Conservation (phyloP, 2,888 invertebrate genomes). For the Apoderus coryli region DNA sequence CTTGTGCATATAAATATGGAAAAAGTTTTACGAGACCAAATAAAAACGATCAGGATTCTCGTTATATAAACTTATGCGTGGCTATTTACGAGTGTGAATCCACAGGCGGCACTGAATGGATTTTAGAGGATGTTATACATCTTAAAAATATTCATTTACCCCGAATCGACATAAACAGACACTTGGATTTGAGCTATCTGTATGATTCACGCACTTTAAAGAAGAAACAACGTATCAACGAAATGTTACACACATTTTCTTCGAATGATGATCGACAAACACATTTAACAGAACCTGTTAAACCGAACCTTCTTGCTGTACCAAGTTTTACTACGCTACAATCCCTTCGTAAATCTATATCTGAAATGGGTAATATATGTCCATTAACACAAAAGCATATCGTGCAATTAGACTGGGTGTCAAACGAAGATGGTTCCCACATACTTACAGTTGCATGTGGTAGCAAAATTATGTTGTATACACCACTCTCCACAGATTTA, state of each 20-base stretch:
- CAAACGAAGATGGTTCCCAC: slow-evolving; percentile 97
- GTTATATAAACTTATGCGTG: slow-evolving; percentile 82
- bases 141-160: slow-evolving; percentile 83
- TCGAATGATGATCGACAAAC: slow-evolving; percentile 52
- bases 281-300: slow-evolving; percentile 27
- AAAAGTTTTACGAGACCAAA: slow-evolving; percentile 75
- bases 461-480: slow-evolving; percentile 81
- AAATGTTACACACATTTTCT: slow-evolving; percentile 67
- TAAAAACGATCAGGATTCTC: slow-evolving; percentile 57
- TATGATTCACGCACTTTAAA: slow-evolving; percentile 67
- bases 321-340: slow-evolving; percentile 85
- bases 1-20: slow-evolving; percentile 92
- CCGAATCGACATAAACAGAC: slow-evolving; percentile 64
- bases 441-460: slow-evolving; percentile 94
- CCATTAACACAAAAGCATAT: slow-evolving; percentile 83
- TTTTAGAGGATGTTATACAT: slow-evolving; percentile 89
- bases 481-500: slow-evolving; percentile 85
- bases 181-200: slow-evolving; percentile 69
- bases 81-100: slow-evolving; percentile 99
- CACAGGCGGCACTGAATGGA: slow-evolving; percentile 89
- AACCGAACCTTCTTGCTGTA: slow-evolving; percentile 54
- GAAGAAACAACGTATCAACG: slow-evolving; percentile 69
- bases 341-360: slow-evolving; percentile 72
- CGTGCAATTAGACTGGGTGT: slow-evolving; percentile 97
- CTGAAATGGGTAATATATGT: slow-evolving; percentile 84